Evolutionary conservation across 2,888 invertebrate genomes (phyloP).

Genomic region (Baronia brevicornis): DNA sequence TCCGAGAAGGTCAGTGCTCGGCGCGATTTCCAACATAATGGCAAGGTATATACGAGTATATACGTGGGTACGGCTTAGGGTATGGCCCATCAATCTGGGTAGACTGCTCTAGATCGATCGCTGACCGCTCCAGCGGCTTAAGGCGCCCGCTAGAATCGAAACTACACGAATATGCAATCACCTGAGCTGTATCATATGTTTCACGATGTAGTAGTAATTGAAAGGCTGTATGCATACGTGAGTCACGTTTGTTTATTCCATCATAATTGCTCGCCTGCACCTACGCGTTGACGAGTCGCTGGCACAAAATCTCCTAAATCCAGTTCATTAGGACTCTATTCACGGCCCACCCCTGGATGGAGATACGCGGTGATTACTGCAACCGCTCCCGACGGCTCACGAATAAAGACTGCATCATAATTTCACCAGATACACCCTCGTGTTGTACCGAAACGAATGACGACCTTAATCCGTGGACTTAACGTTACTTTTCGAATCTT

Average conservation of each 20-base stretch:
- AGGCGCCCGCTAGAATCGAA: conserved; percentile 24
- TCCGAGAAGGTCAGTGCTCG: conserved; percentile 52
- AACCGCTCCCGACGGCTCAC: conserved; percentile 76
- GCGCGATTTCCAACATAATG: conserved; percentile 47
- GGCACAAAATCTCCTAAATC: conserved; percentile 75
- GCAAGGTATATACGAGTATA: conserved; percentile 36
- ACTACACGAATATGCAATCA: conserved; percentile 36
- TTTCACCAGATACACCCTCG: conserved; percentile 72
- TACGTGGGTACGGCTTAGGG: conserved; percentile 53
- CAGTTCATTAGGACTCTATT: conserved; percentile 76
- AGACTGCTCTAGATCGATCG: conserved; percentile 44
- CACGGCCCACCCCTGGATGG: conserved; percentile 72
- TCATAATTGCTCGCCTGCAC: conserved; percentile 71
- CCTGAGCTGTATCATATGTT: no score
- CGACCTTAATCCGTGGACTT: conserved; percentile 42
- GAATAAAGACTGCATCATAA: conserved; percentile 76
- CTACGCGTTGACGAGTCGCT: conserved; percentile 67
- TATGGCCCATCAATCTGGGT: conserved; percentile 52
- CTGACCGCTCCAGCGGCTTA: conserved; percentile 35
- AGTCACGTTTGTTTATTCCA: conserved; percentile 64
- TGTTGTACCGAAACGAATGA: conserved; percentile 37
- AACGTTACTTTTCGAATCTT: conserved; percentile 47
- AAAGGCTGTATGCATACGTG: conserved; percentile 39
- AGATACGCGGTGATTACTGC: conserved; percentile 76
- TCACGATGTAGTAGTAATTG: no score